Conservation (phyloP, 2,888 invertebrate species). For the Idaea biselata region DNA sequence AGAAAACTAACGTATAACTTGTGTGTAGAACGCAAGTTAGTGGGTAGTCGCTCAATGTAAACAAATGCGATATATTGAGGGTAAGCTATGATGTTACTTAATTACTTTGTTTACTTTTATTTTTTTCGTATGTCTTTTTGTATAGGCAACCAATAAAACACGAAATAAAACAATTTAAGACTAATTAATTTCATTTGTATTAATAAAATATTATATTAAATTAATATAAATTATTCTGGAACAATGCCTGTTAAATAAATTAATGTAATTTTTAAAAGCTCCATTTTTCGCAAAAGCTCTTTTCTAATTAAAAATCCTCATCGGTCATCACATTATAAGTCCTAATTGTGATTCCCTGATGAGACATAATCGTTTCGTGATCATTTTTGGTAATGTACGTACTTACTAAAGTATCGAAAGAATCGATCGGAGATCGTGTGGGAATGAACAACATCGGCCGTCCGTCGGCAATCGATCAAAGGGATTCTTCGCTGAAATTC, state of each 20-base stretch:
- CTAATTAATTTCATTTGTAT: too few relatives aligned
- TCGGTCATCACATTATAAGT: neutral
- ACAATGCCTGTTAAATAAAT: neutral
- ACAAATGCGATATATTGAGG: constrained; percentile 46
- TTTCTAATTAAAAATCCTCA: constrained; percentile 4
- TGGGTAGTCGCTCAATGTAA: constrained; percentile 42
- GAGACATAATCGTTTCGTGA: constrained; percentile 41
- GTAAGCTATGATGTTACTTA: constrained; percentile 43
- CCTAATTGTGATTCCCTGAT: constrained; percentile 25
- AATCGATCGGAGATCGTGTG: constrained; percentile 59
- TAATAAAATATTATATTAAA: too few relatives aligned
- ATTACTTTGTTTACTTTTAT: constrained; percentile 38
- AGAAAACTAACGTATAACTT: constrained; percentile 29
- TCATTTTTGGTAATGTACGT: constrained; percentile 61
- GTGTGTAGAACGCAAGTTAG: constrained; percentile 33
- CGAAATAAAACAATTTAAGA: too few relatives aligned
- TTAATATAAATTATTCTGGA: too few relatives aligned
- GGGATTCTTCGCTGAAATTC: constrained; percentile 65
- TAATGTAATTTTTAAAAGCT: neutral
- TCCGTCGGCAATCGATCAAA: constrained; percentile 68
- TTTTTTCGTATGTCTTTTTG: neutral
- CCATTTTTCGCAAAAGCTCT: constrained; percentile 6
- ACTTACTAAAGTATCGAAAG: constrained; percentile 34
- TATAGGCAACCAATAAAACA: too few relatives aligned
- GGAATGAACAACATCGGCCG: constrained; percentile 71